These are phyloP conservation scores for Drosophila diplacantha DNA, from an alignment of 2,888 invertebrate species.

Conservation along the genomic window DNA sequence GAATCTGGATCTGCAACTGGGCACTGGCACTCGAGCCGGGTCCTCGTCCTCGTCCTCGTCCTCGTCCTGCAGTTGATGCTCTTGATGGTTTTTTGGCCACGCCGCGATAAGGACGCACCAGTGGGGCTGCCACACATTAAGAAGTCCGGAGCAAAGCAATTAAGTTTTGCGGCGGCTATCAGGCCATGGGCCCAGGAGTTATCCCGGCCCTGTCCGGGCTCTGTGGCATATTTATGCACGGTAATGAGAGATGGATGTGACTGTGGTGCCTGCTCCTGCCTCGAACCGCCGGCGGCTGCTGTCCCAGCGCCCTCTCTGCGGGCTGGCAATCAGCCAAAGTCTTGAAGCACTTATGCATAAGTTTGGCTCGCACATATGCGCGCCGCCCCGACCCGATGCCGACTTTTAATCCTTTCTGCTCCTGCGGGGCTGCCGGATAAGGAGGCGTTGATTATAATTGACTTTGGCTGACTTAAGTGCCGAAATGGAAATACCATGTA, in stretches of 20 bases:
- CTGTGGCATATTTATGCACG: constrained; percentile 48
- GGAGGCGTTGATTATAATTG: constrained; percentile 74
- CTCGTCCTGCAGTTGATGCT: constrained; percentile 42
- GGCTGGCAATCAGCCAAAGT: constrained; percentile 64
- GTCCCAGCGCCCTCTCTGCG: neutral
- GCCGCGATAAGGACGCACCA: constrained; percentile 59
- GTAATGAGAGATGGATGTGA: constrained; percentile 30
- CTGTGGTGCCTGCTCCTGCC: neutral
- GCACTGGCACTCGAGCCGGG: neutral
- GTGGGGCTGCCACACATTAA: constrained; percentile 46
- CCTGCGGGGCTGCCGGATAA: neutral
- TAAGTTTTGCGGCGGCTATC: constrained; percentile 66
- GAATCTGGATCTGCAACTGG: constrained; percentile 8
- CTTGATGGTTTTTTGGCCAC: constrained; percentile 57
- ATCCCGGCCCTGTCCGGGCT: constrained; percentile 32
- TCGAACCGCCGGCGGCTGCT: constrained; percentile 6
- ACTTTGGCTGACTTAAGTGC: constrained; percentile 77
- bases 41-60: neutral
- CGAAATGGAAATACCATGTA: constrained; percentile 78
- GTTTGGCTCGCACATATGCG: constrained; percentile 43
- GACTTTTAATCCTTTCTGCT: constrained; percentile 67
- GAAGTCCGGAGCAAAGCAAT: constrained; percentile 60
- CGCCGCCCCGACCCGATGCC: constrained; percentile 13
- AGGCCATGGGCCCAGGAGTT: constrained; percentile 7
- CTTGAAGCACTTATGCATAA: constrained; percentile 69